phyloP scores from a whole-genome alignment of 2,113 vertebrate species.

The Puntigrus tetrazona region DNA sequence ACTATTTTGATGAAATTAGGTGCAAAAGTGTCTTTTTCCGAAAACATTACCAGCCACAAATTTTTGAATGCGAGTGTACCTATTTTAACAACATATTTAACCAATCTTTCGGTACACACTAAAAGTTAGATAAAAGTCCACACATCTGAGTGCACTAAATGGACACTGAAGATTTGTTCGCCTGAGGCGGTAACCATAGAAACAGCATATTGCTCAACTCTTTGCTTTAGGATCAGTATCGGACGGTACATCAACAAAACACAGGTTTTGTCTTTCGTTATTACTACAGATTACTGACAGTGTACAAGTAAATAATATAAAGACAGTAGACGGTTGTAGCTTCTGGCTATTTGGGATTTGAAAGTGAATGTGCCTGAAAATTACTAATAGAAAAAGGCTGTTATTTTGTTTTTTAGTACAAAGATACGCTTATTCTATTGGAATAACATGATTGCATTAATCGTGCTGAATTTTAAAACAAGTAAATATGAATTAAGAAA shows the following conservation, averaged over 20 bases:
- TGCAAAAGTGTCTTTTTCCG: background rate
- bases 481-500: background rate
- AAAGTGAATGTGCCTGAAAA: background rate
- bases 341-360: background rate
- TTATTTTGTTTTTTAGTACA: background rate
- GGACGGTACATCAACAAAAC: background rate
- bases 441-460: background rate
- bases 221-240: background rate
- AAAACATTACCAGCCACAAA: background rate
- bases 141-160: background rate
- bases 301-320: background rate
- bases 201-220: background rate
- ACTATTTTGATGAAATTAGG: too few relatives aligned
- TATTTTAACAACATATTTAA: background rate
- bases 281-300: background rate
- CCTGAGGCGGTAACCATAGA: conserved; percentile 1
- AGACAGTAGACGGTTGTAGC: background rate
- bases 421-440: background rate
- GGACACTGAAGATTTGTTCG: background rate
- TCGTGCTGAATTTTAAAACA: background rate
- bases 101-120: background rate
- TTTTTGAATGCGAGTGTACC: background rate
- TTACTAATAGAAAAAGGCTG: background rate
- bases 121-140: conserved; percentile 11
- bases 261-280: background rate